Base-by-base conservation (phyloP, 2,797 vertebrate species). In the Anas bahamensis region DNA sequence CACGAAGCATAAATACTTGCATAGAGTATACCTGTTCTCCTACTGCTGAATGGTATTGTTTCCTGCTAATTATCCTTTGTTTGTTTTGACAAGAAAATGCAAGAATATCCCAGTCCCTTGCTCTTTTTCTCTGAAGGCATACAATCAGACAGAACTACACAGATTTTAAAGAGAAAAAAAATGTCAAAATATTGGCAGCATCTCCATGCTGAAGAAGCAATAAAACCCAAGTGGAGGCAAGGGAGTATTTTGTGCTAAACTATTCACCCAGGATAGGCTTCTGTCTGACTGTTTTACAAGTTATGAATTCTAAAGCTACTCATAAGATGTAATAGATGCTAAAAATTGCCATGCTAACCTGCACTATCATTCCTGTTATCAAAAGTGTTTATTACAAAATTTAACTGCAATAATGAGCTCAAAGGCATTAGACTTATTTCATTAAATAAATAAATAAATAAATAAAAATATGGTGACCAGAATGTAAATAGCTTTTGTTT, bases 111-210 rank as follows among this genome's bases (percentile, higher is more conserved):
- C 72, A 48, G 66, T 78, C 72, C 59, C 55, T 93, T 85, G 86
- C 81, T 95, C 83, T 91, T 93, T 70, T 90, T 72, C 69, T 90
- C 88, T 85, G 65, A 87, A 94, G 66, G 73, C 66, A 83, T 31
- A 65, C 55, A 11, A 0, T 74, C 61, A 59, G 77, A 74, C 31
- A 56, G 46, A 82, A 55, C 42, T 29, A 79, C 52, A 65, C 41
- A 80, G 78, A 86, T 52, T 93, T 84, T 77, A 72, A 69, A 55
- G 22, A 63, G 35, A 6, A 60, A 83, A 83, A 48, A 56, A 80
- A 65, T 69, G 78, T 89, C 88, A 95, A 91, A 95, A 94, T 90
- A 94, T 87, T 93, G 93, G 84, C 92, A 94, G 73, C 66, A 77
- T 87, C 88, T 61, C 88, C 8, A 0, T 81, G 79, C 42, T 78